Evolutionary conservation across 2,797 vertebrate species (phyloP), one percentile per base, ranked within the genome.

Genomic region (Epinephelus malabaricus): DNA sequence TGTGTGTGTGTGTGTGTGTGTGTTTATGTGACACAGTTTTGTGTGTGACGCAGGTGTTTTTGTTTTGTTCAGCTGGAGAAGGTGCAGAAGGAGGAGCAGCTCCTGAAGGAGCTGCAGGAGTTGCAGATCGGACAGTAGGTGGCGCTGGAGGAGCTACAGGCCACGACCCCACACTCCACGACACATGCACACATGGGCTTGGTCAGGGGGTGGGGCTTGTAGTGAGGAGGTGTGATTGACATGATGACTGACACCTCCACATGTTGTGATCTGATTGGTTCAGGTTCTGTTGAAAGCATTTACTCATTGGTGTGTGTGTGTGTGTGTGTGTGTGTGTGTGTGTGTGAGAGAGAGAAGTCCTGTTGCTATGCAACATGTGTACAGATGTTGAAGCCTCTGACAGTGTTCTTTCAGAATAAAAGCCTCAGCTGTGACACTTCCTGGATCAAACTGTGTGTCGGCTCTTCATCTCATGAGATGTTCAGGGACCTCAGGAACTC

Each of bases 31-130:
- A 34, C 7, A 8, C 34, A 34, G 34, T 30, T 30, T 30, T 30
- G 34, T 34, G 30, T 34, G 34, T 34, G 8, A 34, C 10, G 0
- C 3, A 2, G 17, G 23, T 72, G 64, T 73, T 47, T 66, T 25
- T 74, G 47, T 73, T 23, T 8, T 34, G 1, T 56, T 54, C 91
- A 99, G 98, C 64, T 99, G 92, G 97, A 99, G 83, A 99, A 99
- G 93, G 94, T 99, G 76, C 96, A 97, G 86, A 99, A 98, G 84
- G 98, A 99, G 87, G 91, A 91, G 46, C 94, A 95, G 86, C 95
- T 99, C 62, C 93, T 99, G 54, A 95, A 97, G 79, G 98, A 99
- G 72, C 89, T 99, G 30, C 95, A 97, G 92, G 96, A 97, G 59
- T 92, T 99, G 61, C 96, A 97, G 86, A 76, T 99, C 66, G 88